phyloP scores from a whole-genome alignment of 1,140 invertebrate genomes.

The Cydia strobilella region DNA sequence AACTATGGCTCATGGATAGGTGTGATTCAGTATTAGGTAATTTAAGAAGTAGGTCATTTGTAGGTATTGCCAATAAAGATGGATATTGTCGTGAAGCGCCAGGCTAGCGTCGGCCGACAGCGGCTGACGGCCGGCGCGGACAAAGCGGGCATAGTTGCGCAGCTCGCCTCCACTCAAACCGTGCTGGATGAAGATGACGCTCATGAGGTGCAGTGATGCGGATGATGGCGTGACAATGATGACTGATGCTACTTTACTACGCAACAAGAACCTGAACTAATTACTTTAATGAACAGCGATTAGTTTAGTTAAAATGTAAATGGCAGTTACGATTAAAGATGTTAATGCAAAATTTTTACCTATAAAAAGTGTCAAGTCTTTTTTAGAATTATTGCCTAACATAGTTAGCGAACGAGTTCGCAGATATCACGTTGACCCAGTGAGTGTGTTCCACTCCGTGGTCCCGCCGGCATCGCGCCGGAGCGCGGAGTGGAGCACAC shows the following conservation, averaged over 20 bases:
- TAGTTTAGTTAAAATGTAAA: conserved; percentile 68
- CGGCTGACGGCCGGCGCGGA: neutral
- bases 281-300: conserved; percentile 50
- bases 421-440: conserved; percentile 35
- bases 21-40: conserved; percentile 15
- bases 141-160: conserved; percentile 26
- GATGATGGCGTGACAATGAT: conserved; percentile 64
- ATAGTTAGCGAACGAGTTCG: conserved; percentile 38
- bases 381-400: conserved; percentile 66
- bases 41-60: conserved; percentile 28
- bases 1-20: conserved; percentile 40
- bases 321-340: conserved; percentile 73
- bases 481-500: neutral
- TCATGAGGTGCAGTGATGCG: conserved; percentile 73
- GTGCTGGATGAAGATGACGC: conserved; percentile 70
- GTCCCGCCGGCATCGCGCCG: neutral
- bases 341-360: conserved; percentile 73
- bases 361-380: conserved; percentile 78
- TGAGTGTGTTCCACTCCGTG: neutral
- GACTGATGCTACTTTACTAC: conserved; percentile 59
- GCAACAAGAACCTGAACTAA: conserved; percentile 55
- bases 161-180: conserved; percentile 71
- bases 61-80: conserved; percentile 31
- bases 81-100: neutral
- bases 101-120: neutral